Percentiles rank a stretch among this genome's conserved stretches.
Conservation (phyloP, 2,797 vertebrate species). For the Gymnothorax javanicus region DNA sequence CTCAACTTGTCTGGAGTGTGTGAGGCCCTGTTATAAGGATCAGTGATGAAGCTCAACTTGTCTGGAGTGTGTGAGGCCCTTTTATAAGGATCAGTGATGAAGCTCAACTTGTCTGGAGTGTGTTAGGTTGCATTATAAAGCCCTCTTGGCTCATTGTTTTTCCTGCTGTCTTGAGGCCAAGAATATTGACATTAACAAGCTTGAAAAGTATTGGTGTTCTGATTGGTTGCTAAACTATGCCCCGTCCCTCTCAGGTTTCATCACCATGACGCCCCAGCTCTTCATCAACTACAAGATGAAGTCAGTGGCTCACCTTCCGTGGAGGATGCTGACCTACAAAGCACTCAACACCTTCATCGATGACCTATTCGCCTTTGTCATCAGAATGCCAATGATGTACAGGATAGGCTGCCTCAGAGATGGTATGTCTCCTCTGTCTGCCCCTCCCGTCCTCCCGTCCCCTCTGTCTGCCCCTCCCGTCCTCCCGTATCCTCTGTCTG, state of each 20-base stretch:
- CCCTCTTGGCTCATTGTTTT: neutral
- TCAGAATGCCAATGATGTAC: conserved; percentile 99
- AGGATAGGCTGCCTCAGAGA: conserved; percentile 96
- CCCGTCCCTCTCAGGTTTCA: conserved; percentile 77
- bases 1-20: neutral
- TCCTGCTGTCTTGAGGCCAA: neutral
- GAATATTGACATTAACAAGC: neutral
- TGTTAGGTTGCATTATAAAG: neutral
- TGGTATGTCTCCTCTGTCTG: conserved; percentile 65
- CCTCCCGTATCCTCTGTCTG: too few species aligned
- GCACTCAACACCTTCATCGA: conserved; percentile 97
- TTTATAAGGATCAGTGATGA: neutral
- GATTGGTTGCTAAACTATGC: neutral
- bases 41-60: too few species aligned
- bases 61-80: neutral
- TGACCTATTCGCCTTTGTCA: conserved; percentile 97
- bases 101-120: too few species aligned
- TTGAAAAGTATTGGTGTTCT: neutral
- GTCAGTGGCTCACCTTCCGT: conserved; percentile 94
- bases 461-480: too few species aligned
- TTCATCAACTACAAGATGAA: conserved; percentile 99
- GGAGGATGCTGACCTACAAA: conserved; percentile 98
- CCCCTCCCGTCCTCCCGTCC: neutral
- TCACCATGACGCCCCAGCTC: conserved; percentile 96
- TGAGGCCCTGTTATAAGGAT: neutral